These are phyloP conservation scores for Sinohyriopsis cumingii DNA, from an alignment of 2,888 invertebrate genomes.

Conservation along the genomic window DNA sequence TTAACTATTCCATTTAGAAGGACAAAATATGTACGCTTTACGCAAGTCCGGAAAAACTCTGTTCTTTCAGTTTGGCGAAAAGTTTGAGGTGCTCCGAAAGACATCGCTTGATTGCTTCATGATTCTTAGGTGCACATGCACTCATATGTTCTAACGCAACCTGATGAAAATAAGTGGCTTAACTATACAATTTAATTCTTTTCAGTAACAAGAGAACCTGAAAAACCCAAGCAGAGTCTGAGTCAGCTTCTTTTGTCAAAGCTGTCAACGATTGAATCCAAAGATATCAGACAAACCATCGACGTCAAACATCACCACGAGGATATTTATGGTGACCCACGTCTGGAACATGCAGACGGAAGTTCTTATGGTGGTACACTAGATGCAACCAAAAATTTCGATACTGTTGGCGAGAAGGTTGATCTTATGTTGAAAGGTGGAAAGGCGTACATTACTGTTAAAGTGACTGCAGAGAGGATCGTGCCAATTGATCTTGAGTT, in stretches of 20 bases:
- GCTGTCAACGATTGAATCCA: constrained; percentile 57
- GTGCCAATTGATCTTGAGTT: constrained; percentile 67
- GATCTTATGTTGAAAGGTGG: constrained; percentile 59
- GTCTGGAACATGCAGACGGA: constrained; percentile 61
- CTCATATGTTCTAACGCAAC: too few relatives aligned
- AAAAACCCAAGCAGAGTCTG: constrained; percentile 48
- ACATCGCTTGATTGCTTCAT: too few relatives aligned
- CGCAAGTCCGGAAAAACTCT: too few relatives aligned
- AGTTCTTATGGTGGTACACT: constrained; percentile 14
- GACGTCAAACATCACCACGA: constrained; percentile 63
- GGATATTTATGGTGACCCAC: constrained; percentile 61
- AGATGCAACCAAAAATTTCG: constrained; percentile 56
- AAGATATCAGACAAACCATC: constrained; percentile 57
- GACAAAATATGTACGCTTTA: too few relatives aligned
- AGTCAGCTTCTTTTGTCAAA: constrained; percentile 50
- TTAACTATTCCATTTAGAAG: too few relatives aligned
- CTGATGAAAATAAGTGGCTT: too few relatives aligned
- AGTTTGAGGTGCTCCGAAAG: too few relatives aligned
- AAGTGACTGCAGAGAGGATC: constrained; percentile 68
- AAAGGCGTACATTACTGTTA: constrained; percentile 63
- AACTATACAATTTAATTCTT: constrained; percentile 7
- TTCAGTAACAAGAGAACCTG: constrained; percentile 38
- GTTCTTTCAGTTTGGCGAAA: too few relatives aligned
- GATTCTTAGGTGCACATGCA: too few relatives aligned
- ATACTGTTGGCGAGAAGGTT: constrained; percentile 61